Evolutionary conservation across 2,888 invertebrate genomes (phyloP).

Genomic region (Alviniconcha strummeri): DNA sequence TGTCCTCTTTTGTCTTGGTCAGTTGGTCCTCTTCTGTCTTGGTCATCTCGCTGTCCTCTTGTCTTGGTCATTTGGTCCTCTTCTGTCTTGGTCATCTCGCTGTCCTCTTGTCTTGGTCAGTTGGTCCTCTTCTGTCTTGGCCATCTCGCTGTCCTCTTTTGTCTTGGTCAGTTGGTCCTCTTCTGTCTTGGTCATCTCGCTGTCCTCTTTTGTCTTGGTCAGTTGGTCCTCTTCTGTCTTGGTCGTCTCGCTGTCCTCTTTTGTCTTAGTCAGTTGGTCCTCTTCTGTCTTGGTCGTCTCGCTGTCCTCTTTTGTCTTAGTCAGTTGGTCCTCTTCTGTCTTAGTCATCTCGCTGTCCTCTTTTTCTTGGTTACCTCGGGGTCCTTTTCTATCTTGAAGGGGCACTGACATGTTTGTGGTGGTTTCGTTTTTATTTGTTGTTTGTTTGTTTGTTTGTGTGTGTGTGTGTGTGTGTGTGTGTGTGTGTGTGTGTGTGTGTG

Average conservation of each 20-base stretch:
- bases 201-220: not conserved
- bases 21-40: too few species aligned
- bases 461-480: not conserved
- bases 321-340: not conserved
- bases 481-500: conserved; percentile 12
- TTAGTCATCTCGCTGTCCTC: too few species aligned
- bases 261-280: not conserved
- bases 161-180: not conserved
- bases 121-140: not conserved
- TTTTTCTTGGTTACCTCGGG: too few species aligned
- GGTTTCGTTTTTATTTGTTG: not conserved
- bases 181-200: not conserved
- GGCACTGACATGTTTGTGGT: not conserved
- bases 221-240: not conserved
- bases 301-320: too few species aligned
- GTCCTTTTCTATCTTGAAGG: too few species aligned
- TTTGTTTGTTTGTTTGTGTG: not conserved
- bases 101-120: not conserved
- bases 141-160: not conserved
- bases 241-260: not conserved
- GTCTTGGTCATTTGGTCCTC: not conserved
- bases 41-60: too few species aligned
- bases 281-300: too few species aligned
- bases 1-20: not conserved
- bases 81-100: not conserved